phyloP scores from a whole-genome alignment of 1,140 invertebrate genomes.

The Teleopsis dalmanni region DNA sequence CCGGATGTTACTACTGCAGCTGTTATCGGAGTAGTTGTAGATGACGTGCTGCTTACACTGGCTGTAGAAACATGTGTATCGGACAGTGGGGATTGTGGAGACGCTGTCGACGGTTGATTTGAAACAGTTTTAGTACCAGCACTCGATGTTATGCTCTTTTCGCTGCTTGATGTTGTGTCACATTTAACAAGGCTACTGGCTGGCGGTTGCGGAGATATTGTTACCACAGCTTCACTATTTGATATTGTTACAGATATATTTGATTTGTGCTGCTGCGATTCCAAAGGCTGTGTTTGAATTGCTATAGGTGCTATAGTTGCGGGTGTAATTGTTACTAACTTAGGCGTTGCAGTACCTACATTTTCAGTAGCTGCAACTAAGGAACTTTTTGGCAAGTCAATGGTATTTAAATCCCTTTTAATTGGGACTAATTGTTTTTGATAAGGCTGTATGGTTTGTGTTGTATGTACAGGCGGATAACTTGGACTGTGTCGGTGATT shows the following conservation, averaged over 20 bases:
- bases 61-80: no score
- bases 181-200: background rate
- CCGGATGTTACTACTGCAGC: background rate
- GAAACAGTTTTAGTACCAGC: background rate
- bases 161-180: background rate
- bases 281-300: no score
- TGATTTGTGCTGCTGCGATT: conserved; percentile 30
- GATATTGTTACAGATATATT: conserved; percentile 38
- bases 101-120: background rate
- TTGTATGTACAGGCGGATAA: conserved; percentile 33
- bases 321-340: conserved; percentile 24
- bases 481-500: conserved; percentile 40
- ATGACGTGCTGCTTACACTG: background rate
- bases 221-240: conserved; percentile 28
- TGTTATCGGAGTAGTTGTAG: background rate
- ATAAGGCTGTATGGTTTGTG: conserved; percentile 9
- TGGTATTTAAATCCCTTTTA: background rate
- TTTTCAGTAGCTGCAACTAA: conserved; percentile 3
- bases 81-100: background rate
- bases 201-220: conserved; percentile 17
- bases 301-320: no score
- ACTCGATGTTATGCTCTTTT: background rate
- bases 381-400: background rate
- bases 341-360: conserved; percentile 7
- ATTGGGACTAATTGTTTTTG: conserved; percentile 8